Base-by-base conservation (phyloP, 2,113 vertebrate genomes). In the Anser cygnoides region DNA sequence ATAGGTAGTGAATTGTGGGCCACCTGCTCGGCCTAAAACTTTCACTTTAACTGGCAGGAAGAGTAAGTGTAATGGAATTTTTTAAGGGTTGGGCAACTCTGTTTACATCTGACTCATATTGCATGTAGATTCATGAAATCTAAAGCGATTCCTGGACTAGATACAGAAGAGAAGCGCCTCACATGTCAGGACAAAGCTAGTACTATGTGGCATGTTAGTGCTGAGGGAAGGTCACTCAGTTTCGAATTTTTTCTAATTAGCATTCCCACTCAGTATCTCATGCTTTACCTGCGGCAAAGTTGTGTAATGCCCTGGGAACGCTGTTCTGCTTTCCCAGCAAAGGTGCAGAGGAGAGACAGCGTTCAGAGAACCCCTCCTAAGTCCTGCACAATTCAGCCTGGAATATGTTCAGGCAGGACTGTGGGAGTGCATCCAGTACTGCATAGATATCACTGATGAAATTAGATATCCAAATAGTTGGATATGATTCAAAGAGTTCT, bases 101-200 rank as follows among this genome's bases (percentile, higher is more conserved):
- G 93, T 96, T 93, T 96, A 59, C 90, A 90, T 95, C 87, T 97
- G 95, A 96, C 96, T 97, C 95, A 96, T 0, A 0, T 12, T 92
- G 87, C 96, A 31, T 96, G 97, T 92, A 89, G 79, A 62, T 92
- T 97, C 97, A 96, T 96, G 97, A 96, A 96, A 93, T 37, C 10
- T 84, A 80, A 90, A 95, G 95, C 3, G 65, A 95, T 97, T 84
- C 61, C 71, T 95, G 88, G 93, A 82, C 74, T 71, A 96, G 87
- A 93, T 93, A 96, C 74, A 92, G 86, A 83, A 68, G 59, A 89
- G 83, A 92, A 82, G 88, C 72, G 63, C 81, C 81, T 96, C 91
- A 28, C 97, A 70, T 95, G 96, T 96, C 85, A 93, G 85, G 82
- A 86, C 96, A 97, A n/a, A 94, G 70, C 86, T 61, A 86, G 65